phyloP scores from a whole-genome alignment of 2,113 vertebrate genomes.

The Mirza zaza region DNA sequence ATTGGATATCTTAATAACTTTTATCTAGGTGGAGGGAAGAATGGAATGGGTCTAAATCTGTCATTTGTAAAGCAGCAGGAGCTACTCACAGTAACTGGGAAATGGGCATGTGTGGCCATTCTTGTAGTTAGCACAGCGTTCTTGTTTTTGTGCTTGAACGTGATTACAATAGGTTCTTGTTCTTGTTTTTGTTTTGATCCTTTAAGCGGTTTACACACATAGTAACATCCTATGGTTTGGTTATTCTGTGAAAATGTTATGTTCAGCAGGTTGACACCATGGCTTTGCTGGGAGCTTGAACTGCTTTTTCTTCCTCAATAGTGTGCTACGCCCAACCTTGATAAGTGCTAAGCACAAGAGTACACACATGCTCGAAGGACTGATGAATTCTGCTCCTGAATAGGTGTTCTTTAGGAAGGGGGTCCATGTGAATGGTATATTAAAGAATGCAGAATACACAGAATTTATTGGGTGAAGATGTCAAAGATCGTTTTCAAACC shows the following conservation, averaged over 20 bases:
- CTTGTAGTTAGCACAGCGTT: not conserved
- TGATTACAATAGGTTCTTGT: not conserved
- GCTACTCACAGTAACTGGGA: not conserved
- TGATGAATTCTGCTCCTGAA: not conserved
- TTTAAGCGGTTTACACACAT: not conserved
- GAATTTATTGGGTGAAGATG: not conserved
- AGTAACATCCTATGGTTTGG: not conserved
- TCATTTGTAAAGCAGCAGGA: not conserved
- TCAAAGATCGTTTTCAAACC: not conserved
- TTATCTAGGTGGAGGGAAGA: not conserved
- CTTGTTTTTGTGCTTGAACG: not conserved
- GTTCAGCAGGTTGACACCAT: not conserved
- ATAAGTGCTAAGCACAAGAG: not conserved
- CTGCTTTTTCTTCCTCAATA: not conserved
- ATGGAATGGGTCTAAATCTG: not conserved
- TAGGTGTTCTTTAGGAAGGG: not conserved
- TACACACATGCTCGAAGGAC: not conserved
- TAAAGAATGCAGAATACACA: not conserved
- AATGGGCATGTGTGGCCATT: not conserved
- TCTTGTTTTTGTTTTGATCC: not conserved
- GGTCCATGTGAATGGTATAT: not conserved
- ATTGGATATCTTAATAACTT: not conserved
- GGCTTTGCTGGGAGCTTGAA: not conserved
- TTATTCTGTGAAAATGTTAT: not conserved
- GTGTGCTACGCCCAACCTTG: not conserved